These are phyloP conservation scores for Drosophila obscura DNA, from an alignment of 1,140 invertebrate genomes.

Conservation along the genomic window DNA sequence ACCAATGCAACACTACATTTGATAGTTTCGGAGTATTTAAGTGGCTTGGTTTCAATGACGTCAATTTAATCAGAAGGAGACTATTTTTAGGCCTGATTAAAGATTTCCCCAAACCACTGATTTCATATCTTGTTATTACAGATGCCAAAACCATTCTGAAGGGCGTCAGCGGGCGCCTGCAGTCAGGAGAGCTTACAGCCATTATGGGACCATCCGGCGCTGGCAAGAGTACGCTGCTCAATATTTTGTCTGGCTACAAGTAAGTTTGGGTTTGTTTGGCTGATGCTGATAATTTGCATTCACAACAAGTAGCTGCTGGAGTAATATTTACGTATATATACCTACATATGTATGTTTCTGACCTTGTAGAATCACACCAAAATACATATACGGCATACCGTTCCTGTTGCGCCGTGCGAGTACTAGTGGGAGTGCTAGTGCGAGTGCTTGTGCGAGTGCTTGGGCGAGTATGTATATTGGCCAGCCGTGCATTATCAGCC, in stretches of 20 bases:
- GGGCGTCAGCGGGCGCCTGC: slow-evolving; percentile 91
- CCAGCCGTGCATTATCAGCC: slow-evolving; percentile 39
- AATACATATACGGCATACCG: neutral
- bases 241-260: slow-evolving; percentile 94
- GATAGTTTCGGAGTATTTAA: slow-evolving; percentile 12
- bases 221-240: slow-evolving; percentile 95
- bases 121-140: slow-evolving; percentile 83
- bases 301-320: slow-evolving; percentile 12
- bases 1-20: slow-evolving; percentile 19
- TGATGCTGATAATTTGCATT: slow-evolving; percentile 38
- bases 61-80: slow-evolving; percentile 1
- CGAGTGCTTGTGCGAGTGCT: no score
- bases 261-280: slow-evolving; percentile 84
- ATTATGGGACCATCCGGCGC: slow-evolving; percentile 97
- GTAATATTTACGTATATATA: slow-evolving; percentile 1
- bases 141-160: slow-evolving; percentile 93
- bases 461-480: slow-evolving; percentile 16
- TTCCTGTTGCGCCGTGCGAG: neutral
- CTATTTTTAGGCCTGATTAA: slow-evolving; percentile 29
- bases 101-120: slow-evolving; percentile 8
- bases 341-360: slow-evolving; percentile 10
- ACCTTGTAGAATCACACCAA: slow-evolving; percentile 26
- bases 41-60: slow-evolving; percentile 26
- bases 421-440: no score
- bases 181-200: slow-evolving; percentile 94